Conservation (phyloP, 35 echinoderm and acorn worm genomes). For the Lytechinus variegatus region DNA sequence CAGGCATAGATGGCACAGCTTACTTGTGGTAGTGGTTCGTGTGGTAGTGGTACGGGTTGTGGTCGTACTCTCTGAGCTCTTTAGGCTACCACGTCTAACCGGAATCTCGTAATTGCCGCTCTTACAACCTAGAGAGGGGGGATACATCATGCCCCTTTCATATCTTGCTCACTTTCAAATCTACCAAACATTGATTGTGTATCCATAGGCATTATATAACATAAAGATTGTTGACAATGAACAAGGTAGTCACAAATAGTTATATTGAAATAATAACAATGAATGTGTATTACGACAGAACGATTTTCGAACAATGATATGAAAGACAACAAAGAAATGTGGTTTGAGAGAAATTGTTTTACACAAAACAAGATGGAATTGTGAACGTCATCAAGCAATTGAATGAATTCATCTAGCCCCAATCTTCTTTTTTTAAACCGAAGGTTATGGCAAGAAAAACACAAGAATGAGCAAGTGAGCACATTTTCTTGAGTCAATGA, state of each 20-base stretch:
- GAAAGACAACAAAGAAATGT: background rate
- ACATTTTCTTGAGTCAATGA: background rate
- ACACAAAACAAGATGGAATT: background rate
- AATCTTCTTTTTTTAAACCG: background rate
- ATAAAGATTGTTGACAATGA: background rate
- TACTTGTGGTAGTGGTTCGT: slow-evolving; percentile 96
- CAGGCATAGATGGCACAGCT: slow-evolving; percentile 20
- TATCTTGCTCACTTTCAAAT: background rate
- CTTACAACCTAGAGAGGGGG: slow-evolving; percentile 76
- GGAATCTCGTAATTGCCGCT: slow-evolving; percentile 95
- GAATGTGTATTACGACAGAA: background rate
- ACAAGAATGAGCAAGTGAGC: background rate
- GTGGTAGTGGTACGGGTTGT: slow-evolving; percentile 96
- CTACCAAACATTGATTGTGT: background rate
- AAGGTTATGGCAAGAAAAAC: background rate
- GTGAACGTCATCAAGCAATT: background rate
- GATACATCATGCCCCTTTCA: slow-evolving; percentile 18
- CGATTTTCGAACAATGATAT: background rate
- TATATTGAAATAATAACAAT: background rate
- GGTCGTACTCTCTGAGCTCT: slow-evolving; percentile 89
- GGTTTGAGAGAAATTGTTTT: background rate
- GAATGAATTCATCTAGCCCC: background rate
- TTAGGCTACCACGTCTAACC: slow-evolving; percentile 81
- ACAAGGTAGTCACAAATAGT: background rate
- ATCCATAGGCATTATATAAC: too few relatives aligned